phyloP scores from a whole-genome alignment of 2,113 vertebrate genomes.

The Cyphomyrus plagiostoma region DNA sequence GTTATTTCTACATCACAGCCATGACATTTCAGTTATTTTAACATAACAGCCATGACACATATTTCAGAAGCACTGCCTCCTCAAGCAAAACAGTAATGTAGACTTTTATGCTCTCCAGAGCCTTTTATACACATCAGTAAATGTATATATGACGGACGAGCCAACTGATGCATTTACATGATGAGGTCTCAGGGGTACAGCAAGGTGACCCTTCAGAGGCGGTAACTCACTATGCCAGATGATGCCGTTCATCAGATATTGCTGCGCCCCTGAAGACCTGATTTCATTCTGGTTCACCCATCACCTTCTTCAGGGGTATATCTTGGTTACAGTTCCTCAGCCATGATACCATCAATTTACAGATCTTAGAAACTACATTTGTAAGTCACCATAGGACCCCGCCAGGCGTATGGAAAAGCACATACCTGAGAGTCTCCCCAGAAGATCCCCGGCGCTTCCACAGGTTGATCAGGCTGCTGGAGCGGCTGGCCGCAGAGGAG shows the following conservation, averaged over 20 bases:
- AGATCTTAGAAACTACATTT: background rate
- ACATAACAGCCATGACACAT: background rate
- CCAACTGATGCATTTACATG: background rate
- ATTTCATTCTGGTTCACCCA: background rate
- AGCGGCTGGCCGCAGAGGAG: conserved; percentile 85
- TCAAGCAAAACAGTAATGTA: background rate
- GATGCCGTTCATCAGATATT: background rate
- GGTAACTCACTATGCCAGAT: background rate
- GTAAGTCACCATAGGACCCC: background rate
- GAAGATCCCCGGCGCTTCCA: conserved; percentile 93
- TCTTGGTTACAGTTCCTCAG: background rate
- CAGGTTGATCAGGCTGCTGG: conserved; percentile 90
- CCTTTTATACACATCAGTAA: background rate
- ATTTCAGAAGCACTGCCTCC: background rate
- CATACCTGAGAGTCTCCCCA: conserved; percentile 92
- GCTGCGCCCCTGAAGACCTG: background rate
- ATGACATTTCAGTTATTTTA: background rate
- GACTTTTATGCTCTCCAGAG: background rate
- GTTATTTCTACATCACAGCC: background rate
- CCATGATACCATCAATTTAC: background rate
- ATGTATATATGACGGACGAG: background rate
- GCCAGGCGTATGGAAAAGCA: background rate
- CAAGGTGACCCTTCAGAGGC: background rate
- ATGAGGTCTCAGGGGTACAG: background rate
- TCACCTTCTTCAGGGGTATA: background rate